Percentiles rank a stretch among this genome's conserved stretches.
Conservation (phyloP, 2,113 vertebrate species). For the Dipodomys stephensi region DNA sequence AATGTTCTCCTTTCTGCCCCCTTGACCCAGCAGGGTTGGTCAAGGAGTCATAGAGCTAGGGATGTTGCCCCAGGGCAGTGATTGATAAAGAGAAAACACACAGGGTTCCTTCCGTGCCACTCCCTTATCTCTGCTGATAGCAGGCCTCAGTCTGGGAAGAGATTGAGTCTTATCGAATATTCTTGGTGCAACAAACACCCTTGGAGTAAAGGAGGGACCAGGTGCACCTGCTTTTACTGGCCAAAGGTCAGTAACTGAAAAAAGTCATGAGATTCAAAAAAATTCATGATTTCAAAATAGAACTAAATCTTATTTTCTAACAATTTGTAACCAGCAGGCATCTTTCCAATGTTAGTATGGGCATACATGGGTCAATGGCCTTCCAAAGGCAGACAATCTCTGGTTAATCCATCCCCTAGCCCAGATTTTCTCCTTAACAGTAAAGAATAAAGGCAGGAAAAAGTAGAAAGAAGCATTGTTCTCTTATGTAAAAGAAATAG, state of each 20-base stretch:
- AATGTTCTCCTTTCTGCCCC: constrained; percentile 79
- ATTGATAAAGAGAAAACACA: constrained; percentile 84
- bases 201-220: constrained; percentile 67
- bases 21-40: constrained; percentile 66
- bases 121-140: constrained; percentile 80
- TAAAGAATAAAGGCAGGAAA: constrained; percentile 39
- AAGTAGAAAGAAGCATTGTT: constrained; percentile 13
- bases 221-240: constrained; percentile 81
- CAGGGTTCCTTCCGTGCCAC: constrained; percentile 76
- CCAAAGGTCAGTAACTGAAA: constrained; percentile 82
- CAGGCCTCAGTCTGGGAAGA: constrained; percentile 57
- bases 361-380: constrained; percentile 32
- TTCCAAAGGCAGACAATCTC: constrained; percentile 27
- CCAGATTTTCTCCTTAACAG: constrained; percentile 12
- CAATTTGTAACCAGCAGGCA: constrained; percentile 74
- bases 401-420: background rate
- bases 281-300: constrained; percentile 81
- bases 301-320: constrained; percentile 75
- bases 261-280: constrained; percentile 76
- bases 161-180: constrained; percentile 79
- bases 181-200: constrained; percentile 80
- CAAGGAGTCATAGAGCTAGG: constrained; percentile 82
- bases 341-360: constrained; percentile 45
- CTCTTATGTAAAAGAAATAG: background rate
- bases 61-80: constrained; percentile 80